phyloP scores from a whole-genome alignment of 92 coral and sea anemone species.

The Nematostella vectensis region DNA sequence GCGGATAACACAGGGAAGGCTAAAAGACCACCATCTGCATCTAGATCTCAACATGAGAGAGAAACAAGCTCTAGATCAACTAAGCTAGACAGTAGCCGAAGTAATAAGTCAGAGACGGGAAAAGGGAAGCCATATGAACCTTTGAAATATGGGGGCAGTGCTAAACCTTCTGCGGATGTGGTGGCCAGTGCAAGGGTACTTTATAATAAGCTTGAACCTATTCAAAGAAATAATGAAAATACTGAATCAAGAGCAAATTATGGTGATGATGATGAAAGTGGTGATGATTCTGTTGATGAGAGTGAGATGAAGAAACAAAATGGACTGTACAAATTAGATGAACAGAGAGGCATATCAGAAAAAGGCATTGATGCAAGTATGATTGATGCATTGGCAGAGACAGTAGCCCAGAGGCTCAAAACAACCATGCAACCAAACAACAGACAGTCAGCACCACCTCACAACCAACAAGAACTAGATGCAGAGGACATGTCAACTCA shows the following conservation, averaged over 20 bases:
- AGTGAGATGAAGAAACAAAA: neutral
- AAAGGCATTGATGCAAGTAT: constrained; percentile 32
- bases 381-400: constrained; percentile 78
- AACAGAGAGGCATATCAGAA: neutral
- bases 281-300: constrained; percentile 11
- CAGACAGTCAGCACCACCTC: constrained; percentile 1
- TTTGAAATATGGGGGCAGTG: constrained; percentile 32
- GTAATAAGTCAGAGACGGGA: constrained; percentile 11
- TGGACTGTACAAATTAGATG: no score
- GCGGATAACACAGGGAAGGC: constrained; percentile 37
- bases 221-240: no score
- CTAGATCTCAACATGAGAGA: constrained; percentile 11
- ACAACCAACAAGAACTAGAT: neutral
- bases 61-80: constrained; percentile 2
- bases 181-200: constrained; percentile 13
- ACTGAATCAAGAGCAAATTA: constrained; percentile 5
- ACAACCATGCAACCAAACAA: constrained; percentile 25
- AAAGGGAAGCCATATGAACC: constrained; percentile 36
- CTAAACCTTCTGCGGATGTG: constrained; percentile 1
- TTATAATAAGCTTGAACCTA: constrained; percentile 24
- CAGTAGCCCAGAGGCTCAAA: constrained; percentile 67
- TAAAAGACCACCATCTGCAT: constrained; percentile 62
- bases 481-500: constrained; percentile 84
- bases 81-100: constrained; percentile 1
- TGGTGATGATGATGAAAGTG: constrained; percentile 10